Conservation (phyloP, 2,888 invertebrate genomes). For the Aromia moschata region DNA sequence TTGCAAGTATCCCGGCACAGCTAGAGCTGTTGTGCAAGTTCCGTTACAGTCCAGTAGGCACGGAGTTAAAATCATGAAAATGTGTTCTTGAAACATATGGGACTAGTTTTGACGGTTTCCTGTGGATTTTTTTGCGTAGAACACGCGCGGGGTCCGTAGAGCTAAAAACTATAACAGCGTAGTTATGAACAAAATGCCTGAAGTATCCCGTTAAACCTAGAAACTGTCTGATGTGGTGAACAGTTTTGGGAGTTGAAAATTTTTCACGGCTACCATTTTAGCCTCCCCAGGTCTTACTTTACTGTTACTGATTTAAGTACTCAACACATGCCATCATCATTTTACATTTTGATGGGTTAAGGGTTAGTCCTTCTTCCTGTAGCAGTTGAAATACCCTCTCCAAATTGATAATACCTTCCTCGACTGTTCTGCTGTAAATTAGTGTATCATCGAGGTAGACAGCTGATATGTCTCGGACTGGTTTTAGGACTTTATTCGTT, state of each 20-base stretch:
- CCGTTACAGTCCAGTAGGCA: too few species aligned
- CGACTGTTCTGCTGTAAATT: neutral
- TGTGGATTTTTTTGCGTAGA: too few species aligned
- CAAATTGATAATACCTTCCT: neutral
- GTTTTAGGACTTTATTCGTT: neutral
- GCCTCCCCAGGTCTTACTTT: conserved; percentile 34
- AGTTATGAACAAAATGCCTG: conserved; percentile 43
- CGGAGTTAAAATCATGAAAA: too few species aligned
- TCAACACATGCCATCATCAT: neutral
- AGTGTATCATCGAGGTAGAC: neutral
- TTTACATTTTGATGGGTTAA: neutral
- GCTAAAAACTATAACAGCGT: conserved; percentile 37
- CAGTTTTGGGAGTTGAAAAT: conserved; percentile 39
- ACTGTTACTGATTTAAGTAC: neutral
- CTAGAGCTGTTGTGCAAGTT: too few species aligned
- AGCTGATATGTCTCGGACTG: neutral
- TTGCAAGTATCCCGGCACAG: too few species aligned
- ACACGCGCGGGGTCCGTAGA: too few species aligned
- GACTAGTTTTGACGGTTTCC: too few species aligned
- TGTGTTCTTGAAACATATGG: too few species aligned
- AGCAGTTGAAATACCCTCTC: neutral
- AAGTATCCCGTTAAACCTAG: conserved; percentile 48
- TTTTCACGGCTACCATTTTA: conserved; percentile 41
- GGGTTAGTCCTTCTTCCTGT: neutral
- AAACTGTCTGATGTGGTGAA: conserved; percentile 36